Conservation (phyloP, 2,113 vertebrate genomes). For the Aix galericulata region DNA sequence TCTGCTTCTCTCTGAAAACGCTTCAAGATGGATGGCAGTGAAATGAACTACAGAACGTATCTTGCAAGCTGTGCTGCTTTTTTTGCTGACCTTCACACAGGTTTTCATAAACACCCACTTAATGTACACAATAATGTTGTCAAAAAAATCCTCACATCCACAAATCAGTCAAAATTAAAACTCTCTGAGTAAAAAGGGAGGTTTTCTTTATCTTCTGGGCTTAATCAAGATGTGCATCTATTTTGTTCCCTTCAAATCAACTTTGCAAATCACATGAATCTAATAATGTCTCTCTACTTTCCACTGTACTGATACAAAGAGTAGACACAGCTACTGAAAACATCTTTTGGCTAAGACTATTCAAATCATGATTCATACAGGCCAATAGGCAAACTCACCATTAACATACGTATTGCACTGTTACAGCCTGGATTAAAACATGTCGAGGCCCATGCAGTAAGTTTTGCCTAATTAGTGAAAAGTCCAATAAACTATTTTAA, state of each 20-base stretch:
- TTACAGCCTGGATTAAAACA: not conserved
- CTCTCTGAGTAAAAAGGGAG: not conserved
- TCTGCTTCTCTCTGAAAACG: not conserved
- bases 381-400: not conserved
- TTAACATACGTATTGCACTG: not conserved
- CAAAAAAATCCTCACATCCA: not conserved
- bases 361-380: not conserved
- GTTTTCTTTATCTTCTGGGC: not conserved
- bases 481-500: not conserved
- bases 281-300: not conserved
- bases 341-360: not conserved
- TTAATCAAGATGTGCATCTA: not conserved
- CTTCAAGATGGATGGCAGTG: not conserved
- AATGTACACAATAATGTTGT: not conserved
- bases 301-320: not conserved
- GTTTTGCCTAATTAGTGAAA: not conserved
- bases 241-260: not conserved
- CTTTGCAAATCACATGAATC: not conserved
- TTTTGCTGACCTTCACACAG: not conserved
- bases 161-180: not conserved
- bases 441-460: not conserved
- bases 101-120: not conserved
- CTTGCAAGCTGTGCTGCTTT: not conserved
- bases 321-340: not conserved
- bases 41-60: not conserved